Evolutionary conservation across 2,888 invertebrate species (phyloP).

Genomic region (Metopia argyrocephala): DNA sequence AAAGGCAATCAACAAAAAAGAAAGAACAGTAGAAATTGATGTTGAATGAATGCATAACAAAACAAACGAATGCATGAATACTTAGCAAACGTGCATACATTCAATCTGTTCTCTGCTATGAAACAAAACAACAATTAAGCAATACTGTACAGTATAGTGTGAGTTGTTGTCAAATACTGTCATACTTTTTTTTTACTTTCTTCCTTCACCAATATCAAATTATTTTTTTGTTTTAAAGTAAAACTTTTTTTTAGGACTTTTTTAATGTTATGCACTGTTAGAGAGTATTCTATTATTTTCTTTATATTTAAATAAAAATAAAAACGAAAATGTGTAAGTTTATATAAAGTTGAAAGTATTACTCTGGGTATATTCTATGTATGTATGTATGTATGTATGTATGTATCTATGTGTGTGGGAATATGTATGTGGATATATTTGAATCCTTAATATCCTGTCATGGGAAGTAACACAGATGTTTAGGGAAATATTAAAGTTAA

Average conservation of each 20-base stretch:
- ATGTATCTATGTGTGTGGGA: neutral
- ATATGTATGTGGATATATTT: neutral
- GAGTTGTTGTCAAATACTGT: too few species aligned
- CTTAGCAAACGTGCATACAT: too few species aligned
- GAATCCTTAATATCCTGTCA: slow-evolving; percentile 31
- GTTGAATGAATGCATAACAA: too few species aligned
- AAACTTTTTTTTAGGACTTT: neutral
- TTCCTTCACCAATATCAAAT: neutral
- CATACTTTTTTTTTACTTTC: too few species aligned
- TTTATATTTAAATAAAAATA: neutral
- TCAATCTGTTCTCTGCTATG: too few species aligned
- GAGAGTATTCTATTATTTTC: slow-evolving; percentile 3
- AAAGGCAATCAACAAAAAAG: too few species aligned
- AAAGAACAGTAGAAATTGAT: too few species aligned
- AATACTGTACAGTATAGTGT: too few species aligned
- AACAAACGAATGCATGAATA: too few species aligned
- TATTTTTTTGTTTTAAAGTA: neutral
- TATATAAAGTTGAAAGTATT: too few species aligned
- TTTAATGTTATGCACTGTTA: neutral
- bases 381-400: neutral
- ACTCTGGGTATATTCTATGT: too few species aligned
- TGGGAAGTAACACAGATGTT: slow-evolving; percentile 64
- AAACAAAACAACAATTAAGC: too few species aligned
- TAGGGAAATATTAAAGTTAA: slow-evolving; percentile 64
- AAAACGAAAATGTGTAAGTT: neutral